Base-by-base conservation (phyloP, 2,113 vertebrate species). In the Gallinago jamesoni region DNA sequence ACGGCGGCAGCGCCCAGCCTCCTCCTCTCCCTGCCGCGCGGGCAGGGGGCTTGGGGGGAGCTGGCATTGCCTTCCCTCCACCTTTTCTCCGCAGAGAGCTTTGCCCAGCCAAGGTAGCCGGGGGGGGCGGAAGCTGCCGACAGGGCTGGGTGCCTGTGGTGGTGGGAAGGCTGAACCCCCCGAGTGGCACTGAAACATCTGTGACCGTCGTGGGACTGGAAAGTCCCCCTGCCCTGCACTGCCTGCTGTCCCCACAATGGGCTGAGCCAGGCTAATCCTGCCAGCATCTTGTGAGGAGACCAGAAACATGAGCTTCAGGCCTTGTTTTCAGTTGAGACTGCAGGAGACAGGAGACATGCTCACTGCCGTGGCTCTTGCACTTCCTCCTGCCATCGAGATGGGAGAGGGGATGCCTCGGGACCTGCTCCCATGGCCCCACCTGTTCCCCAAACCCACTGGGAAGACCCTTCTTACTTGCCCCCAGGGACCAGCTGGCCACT, bases 101-200 rank as follows among this genome's bases (percentile, higher is more conserved):
- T 62, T 81, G 47, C 25, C 35, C 47, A 53, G 45, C 19, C 0
- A 0, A 35, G 14, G 14, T 2, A 15, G 27, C 16, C 2, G 6
- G 6, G 9, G 1, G 9, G 1, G 5, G 25, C 15, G 25, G 24
- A 48, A 43, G 31, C 27, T 1, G 1, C 41, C 0, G 1, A 16
- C 21, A 10, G 27, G n/a, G 14, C 12, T 0, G 1, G 39, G 35
- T 55, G 20, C 12, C 14, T 2, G 5, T 20, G n/a, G 7, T 14
- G 59, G 60, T 14, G 59, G 60, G 31, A 76, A 39, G 37, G 20
- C 69, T 87, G 69, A 78, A 15, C 16, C 7, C 27, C 8, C 15
- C 6, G 41, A 39, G 22, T 4, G 4, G 76, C 52, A 62, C 47
- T n/a, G 73, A 48, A 74, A 33, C 7, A 2, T 1, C 3, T 43